A percentile compares a stretch with the other conserved stretches of the same genome.
Conservation (phyloP, 2,113 vertebrate genomes). For the Notechis scutatus region DNA sequence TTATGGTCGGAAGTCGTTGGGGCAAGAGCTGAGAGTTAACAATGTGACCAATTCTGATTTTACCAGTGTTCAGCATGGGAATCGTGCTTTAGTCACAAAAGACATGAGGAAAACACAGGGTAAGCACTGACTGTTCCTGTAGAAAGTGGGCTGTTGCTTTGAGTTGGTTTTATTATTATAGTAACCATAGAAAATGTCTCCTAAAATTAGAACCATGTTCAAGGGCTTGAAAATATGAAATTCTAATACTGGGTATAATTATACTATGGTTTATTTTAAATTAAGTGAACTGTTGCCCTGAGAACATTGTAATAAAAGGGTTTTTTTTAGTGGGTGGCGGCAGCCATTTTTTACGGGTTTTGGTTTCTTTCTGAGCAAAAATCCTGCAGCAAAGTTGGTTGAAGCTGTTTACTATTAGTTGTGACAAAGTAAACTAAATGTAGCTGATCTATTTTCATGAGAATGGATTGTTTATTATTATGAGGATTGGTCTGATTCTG, state of each 20-base stretch:
- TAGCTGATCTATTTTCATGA: background rate
- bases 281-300: background rate
- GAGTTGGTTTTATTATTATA: constrained; percentile 2
- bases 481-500: background rate
- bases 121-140: constrained; percentile 55
- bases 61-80: constrained; percentile 97
- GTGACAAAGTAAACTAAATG: background rate
- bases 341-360: background rate
- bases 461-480: background rate
- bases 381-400: background rate
- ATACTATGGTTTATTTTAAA: background rate
- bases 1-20: constrained; percentile 99
- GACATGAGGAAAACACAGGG: constrained; percentile 99
- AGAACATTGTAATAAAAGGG: background rate
- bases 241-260: background rate
- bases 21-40: constrained; percentile 99
- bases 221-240: background rate
- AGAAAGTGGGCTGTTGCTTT: background rate
- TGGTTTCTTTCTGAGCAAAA: background rate
- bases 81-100: constrained; percentile 98
- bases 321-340: too few relatives aligned
- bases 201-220: constrained; percentile 10
- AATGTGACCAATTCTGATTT: constrained; percentile 94
- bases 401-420: background rate
- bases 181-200: background rate